Base-by-base conservation (phyloP, 1,140 invertebrate genomes). In the Cherax quadricarinatus region DNA sequence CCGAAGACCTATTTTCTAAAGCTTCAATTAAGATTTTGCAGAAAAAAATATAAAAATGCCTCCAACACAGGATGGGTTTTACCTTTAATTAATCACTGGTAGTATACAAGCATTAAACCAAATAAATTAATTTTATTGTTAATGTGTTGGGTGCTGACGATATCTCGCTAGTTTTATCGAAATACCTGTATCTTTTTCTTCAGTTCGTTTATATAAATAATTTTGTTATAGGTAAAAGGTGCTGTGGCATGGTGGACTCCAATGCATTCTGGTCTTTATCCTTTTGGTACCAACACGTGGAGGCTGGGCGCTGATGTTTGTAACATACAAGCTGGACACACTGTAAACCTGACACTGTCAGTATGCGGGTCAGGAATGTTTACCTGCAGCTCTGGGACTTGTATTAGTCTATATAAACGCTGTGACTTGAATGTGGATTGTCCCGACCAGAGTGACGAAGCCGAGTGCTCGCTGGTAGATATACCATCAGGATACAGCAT, bases 341-440 rank as follows among this genome's bases (percentile, higher is more conserved):
- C 48, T 12, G 60, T 93, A 4, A 48, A 84, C 18, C 49, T 93
- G 18, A 93, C 93, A 10, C 81, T 94, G 1, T 86, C 93, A 51
- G 73, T 96, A 5, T 99, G 98, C 94, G 95, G 95, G 87, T 95
- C 96, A 30, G 96, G 98, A 93, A 97, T 99, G 95, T 98, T 98
- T 0, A 98, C 98, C 0, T 99, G 99, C 94, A 96, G 96, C 51
- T 98, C 98, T 95, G 98, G 98, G 70, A 96, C 98, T 90, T 99
- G 99, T 95, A 98, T 99, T 93, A 95, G 96, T 0, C 97, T 97
- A 94, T 95, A 96, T 1, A 96, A 96, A 87, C 96, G 98, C 30
- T 99, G 98, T 94, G 97, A 99, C 95, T 97, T 97, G 18, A 96
- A 96, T 78, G 95, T 95, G 4, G 97, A 98, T 94, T 99, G 98